Evolutionary conservation across 2,888 invertebrate genomes (phyloP), one percentile per base, ranked within the genome.

Genomic region (Scaptomyza tumidula): DNA sequence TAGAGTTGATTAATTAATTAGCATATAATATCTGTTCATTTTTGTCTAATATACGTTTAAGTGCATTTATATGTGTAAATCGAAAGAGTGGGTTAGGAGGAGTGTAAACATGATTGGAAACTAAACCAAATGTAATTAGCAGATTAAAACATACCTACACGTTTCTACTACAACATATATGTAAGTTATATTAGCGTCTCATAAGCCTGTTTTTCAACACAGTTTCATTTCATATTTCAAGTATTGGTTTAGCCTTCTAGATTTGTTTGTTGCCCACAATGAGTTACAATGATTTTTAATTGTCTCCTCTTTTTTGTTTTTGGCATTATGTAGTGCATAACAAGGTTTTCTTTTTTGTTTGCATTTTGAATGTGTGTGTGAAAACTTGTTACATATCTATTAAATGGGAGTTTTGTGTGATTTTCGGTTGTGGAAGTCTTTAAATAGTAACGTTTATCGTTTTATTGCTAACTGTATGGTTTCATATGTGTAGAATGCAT

Each of bases 181-280:
- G 84, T 84, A 86, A 86, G 83, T 75, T 72, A 84, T 83, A 86
- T 84, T 83, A 83, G 83, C 86, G 81, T 81, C 86, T 84, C 52
- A 58, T 75, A 78, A 84, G 84, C 84, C 80, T 57, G 70, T 60
- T 61, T 58, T 52, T 54, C 33, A 75, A 63, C 45, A 60, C 39
- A 55, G 46, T 63, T 64, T 49, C 31, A 61, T 45, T 54, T 52
- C 16, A 27, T 52, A 59, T 64, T 68, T 62, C 60, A 46, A 70
- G 63, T 55, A 39, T 62, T 66, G 57, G 37, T 55, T 46, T 35
- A 56, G 54, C 16, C 41, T 56, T 37, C 62, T 31, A 62, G 2
- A 4, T 35, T 49, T 24, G 24, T n/a, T 1, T 66, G 43, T 56
- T 74, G 61, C 50, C 50, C 56, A 58, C 54, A 29, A 50, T 64